These are phyloP conservation scores for Asbolus verrucosus DNA, from an alignment of 1,140 invertebrate genomes.

Conservation along the genomic window DNA sequence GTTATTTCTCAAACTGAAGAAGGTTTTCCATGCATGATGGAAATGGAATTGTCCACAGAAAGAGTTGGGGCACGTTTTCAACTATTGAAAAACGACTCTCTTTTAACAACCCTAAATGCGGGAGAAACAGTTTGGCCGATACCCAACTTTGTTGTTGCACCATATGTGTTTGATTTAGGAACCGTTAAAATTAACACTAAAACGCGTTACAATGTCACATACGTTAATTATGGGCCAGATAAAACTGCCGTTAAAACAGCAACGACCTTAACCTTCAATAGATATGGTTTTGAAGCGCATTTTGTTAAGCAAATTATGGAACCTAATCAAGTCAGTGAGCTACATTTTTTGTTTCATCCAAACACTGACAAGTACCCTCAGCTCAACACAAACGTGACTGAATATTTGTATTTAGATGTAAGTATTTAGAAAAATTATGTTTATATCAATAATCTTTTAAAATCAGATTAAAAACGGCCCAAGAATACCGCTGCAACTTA, in stretches of 20 bases:
- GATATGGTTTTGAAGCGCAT: conserved; percentile 1
- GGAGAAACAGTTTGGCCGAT: conserved; percentile 54
- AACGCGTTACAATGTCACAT: conserved; percentile 53
- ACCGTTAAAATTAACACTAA: conserved; percentile 61
- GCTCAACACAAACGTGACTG: conserved; percentile 51
- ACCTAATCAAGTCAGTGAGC: not conserved
- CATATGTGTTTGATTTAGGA: conserved; percentile 65
- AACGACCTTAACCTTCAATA: not conserved
- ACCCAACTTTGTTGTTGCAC: conserved; percentile 59
- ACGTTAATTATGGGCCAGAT: conserved; percentile 65
- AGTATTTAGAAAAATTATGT: too few species aligned
- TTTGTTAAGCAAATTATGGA: not conserved
- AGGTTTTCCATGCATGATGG: conserved; percentile 55
- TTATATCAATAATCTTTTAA: too few species aligned
- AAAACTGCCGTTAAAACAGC: conserved; percentile 52
- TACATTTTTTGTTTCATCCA: conserved; percentile 40
- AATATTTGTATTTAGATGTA: conserved; percentile 62
- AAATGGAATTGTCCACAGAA: conserved; percentile 67
- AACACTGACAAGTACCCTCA: conserved; percentile 42
- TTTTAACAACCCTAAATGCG: conserved; percentile 52
- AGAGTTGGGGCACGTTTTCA: conserved; percentile 59
- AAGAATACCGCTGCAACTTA: conserved; percentile 44
- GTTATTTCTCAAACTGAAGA: conserved; percentile 50
- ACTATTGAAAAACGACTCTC: conserved; percentile 55
- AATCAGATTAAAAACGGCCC: too few species aligned